Evolutionary conservation across 2,113 vertebrate species (phyloP).

Genomic region (Aegithalos caudatus): DNA sequence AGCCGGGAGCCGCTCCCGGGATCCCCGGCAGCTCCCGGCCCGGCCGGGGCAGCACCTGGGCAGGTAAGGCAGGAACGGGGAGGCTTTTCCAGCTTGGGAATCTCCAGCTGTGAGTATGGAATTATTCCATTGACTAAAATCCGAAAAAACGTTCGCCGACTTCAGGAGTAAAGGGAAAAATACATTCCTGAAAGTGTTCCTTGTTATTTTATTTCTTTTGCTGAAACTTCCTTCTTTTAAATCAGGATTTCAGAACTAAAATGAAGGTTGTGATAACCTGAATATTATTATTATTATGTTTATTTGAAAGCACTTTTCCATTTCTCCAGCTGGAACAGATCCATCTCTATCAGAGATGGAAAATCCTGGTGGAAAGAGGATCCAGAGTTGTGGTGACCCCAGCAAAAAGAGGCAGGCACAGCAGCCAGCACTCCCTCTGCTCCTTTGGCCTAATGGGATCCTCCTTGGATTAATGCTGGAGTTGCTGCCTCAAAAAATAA

Average conservation of each 20-base stretch:
- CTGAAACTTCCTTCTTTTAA: not conserved
- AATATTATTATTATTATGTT: not conserved
- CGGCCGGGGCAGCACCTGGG: not conserved
- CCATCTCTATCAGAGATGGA: not conserved
- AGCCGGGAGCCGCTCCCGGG: not conserved
- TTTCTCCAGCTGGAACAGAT: not conserved
- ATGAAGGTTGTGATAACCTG: not conserved
- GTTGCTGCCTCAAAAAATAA: not conserved
- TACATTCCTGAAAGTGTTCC: not conserved
- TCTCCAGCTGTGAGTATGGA: not conserved
- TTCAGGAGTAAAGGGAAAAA: not conserved
- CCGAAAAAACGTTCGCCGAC: fast-evolving
- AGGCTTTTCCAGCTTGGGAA: not conserved
- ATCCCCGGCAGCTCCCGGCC: not conserved
- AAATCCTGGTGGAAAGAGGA: not conserved
- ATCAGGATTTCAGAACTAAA: not conserved
- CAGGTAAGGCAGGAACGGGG: not conserved
- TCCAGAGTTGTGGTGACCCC: not conserved
- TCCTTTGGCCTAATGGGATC: not conserved
- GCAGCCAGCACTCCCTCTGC: not conserved
- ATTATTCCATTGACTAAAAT: fast-evolving
- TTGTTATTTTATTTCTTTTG: not conserved
- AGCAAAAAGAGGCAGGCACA: not conserved
- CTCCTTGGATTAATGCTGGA: not conserved
- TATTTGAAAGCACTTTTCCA: not conserved